Conservation (phyloP, 2,113 vertebrate genomes). For the Antigone vipio region DNA sequence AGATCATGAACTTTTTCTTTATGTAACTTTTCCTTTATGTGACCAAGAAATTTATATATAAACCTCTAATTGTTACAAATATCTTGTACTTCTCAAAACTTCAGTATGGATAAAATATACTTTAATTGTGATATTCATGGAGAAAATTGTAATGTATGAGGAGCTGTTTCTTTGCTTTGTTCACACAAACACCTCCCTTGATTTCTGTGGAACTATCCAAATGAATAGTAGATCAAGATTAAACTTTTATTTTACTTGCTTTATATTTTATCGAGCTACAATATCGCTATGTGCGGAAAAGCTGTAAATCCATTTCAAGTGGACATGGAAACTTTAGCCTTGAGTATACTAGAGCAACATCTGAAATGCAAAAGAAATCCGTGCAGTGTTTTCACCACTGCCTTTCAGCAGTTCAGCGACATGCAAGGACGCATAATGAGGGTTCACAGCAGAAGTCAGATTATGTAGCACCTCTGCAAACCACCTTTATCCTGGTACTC, state of each 20-base stretch:
- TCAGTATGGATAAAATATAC: neutral
- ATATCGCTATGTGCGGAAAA: neutral
- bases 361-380: neutral
- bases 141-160: neutral
- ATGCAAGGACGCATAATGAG: neutral
- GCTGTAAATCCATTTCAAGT: neutral
- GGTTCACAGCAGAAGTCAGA: neutral
- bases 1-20: neutral
- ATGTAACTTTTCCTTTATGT: neutral
- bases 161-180: neutral
- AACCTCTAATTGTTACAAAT: neutral
- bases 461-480: neutral
- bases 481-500: neutral
- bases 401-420: neutral
- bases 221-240: neutral
- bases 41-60: neutral
- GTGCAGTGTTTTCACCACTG: rapidly evolving
- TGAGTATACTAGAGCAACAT: rapidly evolving
- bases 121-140: neutral
- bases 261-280: neutral
- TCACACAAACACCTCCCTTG: neutral
- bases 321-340: neutral
- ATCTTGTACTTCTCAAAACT: neutral
- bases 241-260: neutral
- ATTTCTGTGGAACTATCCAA: neutral